A percentile compares a stretch with the other conserved stretches of the same genome.
Conservation (phyloP, 2,113 vertebrate species). For the Apodemus speciosus region DNA sequence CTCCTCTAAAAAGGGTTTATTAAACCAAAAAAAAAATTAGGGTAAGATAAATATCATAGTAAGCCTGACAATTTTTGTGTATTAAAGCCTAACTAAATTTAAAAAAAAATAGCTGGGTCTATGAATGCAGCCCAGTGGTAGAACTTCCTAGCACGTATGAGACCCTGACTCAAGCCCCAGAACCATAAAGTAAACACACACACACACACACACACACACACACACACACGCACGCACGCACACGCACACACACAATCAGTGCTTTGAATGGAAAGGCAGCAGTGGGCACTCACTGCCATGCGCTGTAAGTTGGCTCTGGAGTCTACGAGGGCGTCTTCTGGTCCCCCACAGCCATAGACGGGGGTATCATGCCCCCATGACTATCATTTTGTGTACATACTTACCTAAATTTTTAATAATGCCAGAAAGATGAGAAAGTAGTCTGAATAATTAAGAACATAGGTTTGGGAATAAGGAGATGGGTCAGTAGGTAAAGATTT, state of each 20-base stretch:
- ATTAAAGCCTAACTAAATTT: constrained; percentile 31
- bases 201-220: neutral
- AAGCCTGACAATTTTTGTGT: constrained; percentile 42
- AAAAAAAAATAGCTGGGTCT: neutral
- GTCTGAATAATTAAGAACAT: neutral
- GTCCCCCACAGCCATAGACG: neutral
- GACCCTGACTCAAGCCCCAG: neutral
- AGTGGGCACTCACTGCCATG: too few relatives aligned
- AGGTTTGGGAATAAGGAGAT: neutral
- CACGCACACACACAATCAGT: too few relatives aligned
- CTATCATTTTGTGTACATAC: neutral
- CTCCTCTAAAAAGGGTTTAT: neutral
- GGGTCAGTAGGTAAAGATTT: neutral
- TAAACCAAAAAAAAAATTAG: constrained; percentile 25
- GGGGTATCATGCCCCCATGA: neutral
- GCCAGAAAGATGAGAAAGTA: neutral
- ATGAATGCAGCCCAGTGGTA: neutral
- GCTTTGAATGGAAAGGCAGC: too few relatives aligned
- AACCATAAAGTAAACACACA: neutral
- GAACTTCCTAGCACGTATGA: too few relatives aligned
- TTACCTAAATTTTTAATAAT: neutral
- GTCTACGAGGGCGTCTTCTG: neutral
- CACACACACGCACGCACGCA: too few relatives aligned
- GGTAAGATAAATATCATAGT: neutral
- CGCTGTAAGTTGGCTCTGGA: too few relatives aligned